These are phyloP conservation scores for Bungarus multicinctus DNA, from an alignment of 2,113 vertebrate genomes.

Conservation along the genomic window DNA sequence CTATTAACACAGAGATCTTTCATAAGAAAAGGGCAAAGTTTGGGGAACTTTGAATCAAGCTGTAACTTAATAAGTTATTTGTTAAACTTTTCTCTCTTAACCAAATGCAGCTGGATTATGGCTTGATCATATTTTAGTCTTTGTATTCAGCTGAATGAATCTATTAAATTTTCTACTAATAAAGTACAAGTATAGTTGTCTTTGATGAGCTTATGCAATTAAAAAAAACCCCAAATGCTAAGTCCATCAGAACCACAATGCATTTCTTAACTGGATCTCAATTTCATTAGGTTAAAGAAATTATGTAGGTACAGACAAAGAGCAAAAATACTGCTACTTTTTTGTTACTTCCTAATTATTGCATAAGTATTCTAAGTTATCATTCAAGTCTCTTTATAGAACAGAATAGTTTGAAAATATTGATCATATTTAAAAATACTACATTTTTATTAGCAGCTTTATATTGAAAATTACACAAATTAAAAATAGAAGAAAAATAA, in stretches of 20 bases:
- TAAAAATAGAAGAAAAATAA: neutral
- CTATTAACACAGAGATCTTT: neutral
- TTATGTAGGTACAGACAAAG: neutral
- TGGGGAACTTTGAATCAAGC: slow-evolving; percentile 37
- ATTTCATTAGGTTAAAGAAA: neutral
- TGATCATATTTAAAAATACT: too few species aligned
- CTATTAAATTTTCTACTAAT: neutral
- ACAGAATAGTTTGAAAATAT: neutral
- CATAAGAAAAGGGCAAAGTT: slow-evolving; percentile 16
- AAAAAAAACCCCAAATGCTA: neutral
- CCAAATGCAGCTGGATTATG: neutral
- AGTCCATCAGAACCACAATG: neutral
- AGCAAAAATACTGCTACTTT: neutral
- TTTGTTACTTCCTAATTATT: neutral
- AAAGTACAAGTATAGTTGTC: neutral
- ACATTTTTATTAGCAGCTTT: neutral
- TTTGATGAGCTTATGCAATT: neutral
- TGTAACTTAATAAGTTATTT: slow-evolving; percentile 43
- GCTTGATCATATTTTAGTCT: neutral
- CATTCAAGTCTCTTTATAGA: neutral
- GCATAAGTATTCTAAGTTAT: neutral
- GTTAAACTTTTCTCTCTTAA: slow-evolving; percentile 29
- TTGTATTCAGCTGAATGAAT: neutral
- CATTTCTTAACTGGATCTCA: neutral
- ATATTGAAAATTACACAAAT: neutral